Evolutionary conservation across 37 sponge, comb jelly and placozoan species (phyloP).

Genomic region (Halisarca cf. caerulea): DNA sequence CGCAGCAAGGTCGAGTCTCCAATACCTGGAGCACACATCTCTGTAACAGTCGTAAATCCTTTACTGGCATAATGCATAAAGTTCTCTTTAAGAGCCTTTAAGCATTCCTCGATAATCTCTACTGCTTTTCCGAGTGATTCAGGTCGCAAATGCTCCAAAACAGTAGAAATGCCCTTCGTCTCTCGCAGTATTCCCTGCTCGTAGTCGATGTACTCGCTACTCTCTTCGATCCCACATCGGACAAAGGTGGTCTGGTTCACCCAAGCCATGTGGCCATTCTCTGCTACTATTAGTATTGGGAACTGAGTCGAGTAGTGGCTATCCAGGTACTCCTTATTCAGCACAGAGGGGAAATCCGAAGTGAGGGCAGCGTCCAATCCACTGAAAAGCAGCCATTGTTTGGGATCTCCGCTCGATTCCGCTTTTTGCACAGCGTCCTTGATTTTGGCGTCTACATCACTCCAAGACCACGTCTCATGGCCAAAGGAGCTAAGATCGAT

Average conservation of each 20-base stretch:
- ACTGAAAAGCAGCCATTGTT: slow-evolving; percentile 45
- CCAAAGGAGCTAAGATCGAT: slow-evolving; percentile 3
- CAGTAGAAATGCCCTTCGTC: neutral
- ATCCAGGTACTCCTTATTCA: slow-evolving; percentile 42
- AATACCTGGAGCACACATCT: slow-evolving; percentile 29
- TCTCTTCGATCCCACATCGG: slow-evolving; percentile 2
- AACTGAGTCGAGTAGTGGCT: neutral
- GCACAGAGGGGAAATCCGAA: slow-evolving; percentile 31
- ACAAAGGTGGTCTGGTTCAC: slow-evolving; percentile 49
- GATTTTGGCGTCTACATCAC: neutral
- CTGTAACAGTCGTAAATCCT: slow-evolving; percentile 74
- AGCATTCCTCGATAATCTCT: neutral
- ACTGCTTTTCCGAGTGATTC: too few species aligned
- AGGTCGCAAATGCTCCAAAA: neutral
- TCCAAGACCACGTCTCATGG: neutral
- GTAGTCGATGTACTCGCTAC: neutral
- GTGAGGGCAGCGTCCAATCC: slow-evolving; percentile 55
- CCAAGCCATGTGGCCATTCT: slow-evolving; percentile 39
- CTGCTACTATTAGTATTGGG: slow-evolving; percentile 42
- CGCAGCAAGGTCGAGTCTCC: too few species aligned
- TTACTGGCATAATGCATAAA: slow-evolving; percentile 33
- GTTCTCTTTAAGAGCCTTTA: slow-evolving; percentile 2
- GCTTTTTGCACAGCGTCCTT: neutral
- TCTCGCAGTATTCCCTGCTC: neutral
- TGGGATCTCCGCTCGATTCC: neutral